phyloP scores from a whole-genome alignment of 1,140 invertebrate species.

The Watersipora subatra region DNA sequence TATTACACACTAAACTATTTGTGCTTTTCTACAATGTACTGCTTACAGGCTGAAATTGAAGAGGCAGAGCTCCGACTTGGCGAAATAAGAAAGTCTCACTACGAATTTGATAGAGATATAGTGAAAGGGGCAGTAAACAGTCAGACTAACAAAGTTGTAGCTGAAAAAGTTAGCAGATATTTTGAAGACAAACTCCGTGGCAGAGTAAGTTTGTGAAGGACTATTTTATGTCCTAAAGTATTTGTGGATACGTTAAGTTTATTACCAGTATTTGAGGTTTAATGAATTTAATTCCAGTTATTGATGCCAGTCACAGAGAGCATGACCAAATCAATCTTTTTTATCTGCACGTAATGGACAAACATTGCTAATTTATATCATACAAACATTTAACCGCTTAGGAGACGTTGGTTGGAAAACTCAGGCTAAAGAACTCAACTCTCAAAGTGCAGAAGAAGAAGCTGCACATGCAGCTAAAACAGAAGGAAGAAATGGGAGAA shows the following conservation, averaged over 20 bases:
- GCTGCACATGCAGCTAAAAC: constrained; percentile 36
- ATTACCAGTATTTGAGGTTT: background rate
- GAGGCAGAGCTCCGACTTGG: constrained; percentile 32
- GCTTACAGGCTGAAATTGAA: constrained; percentile 34
- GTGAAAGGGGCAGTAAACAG: constrained; percentile 32
- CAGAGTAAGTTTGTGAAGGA: constrained; percentile 35
- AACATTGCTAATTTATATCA: constrained; percentile 1
- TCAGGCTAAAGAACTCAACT: constrained; percentile 36
- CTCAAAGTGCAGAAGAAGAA: constrained; percentile 39
- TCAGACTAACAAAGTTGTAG: constrained; percentile 30
- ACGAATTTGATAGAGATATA: constrained; percentile 41
- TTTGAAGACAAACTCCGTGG: constrained; percentile 35
- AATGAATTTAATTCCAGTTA: background rate
- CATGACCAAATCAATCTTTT: too few species aligned
- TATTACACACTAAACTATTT: too few species aligned
- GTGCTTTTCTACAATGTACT: too few species aligned
- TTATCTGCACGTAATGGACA: too few species aligned
- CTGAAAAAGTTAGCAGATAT: constrained; percentile 36
- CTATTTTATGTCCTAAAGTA: background rate
- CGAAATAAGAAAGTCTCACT: constrained; percentile 36
- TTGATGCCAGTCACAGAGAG: too few species aligned
- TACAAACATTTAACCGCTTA: too few species aligned
- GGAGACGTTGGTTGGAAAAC: constrained; percentile 39
- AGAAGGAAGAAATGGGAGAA: constrained; percentile 43
- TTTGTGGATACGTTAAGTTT: background rate